phyloP scores from a whole-genome alignment of 2,888 invertebrate species.

The Xestia sexstrigata region DNA sequence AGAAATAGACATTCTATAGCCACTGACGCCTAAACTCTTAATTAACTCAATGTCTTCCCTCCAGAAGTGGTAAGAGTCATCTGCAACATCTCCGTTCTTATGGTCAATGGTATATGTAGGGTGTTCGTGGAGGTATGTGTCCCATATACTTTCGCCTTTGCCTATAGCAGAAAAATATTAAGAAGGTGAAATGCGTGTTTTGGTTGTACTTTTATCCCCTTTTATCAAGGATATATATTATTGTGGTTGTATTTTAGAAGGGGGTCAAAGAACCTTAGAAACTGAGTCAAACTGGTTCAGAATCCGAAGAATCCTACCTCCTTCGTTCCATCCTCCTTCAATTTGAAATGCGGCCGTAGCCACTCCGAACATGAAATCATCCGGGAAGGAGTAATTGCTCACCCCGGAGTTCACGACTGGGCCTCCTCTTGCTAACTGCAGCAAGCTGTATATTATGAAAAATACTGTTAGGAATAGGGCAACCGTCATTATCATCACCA shows the following conservation, averaged over 20 bases:
- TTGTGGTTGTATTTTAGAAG: no score
- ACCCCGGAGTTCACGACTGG: conserved; percentile 70
- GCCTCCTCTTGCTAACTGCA: conserved; percentile 75
- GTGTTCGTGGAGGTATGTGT: conserved; percentile 88
- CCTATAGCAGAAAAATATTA: conserved; percentile 78
- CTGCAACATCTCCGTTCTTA: conserved; percentile 92
- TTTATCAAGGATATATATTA: no score
- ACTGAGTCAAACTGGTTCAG: neutral
- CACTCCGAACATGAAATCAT: conserved; percentile 91
- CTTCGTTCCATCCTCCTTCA: conserved; percentile 91
- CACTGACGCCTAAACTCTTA: conserved; percentile 72
- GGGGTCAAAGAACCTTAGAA: neutral
- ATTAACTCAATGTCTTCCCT: conserved; percentile 91
- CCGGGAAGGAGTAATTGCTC: conserved; percentile 87
- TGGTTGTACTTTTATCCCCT: neutral
- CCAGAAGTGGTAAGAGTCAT: conserved; percentile 93
- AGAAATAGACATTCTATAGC: conserved; percentile 12
- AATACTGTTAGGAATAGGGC: neutral
- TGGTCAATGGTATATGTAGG: conserved; percentile 88
- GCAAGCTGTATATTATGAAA: conserved; percentile 70
- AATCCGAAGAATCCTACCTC: conserved; percentile 73
- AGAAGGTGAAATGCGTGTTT: no score
- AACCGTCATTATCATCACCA: no score
- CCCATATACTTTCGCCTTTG: conserved; percentile 92
- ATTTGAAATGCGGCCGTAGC: conserved; percentile 92